Base-by-base conservation (phyloP, 2,888 invertebrate species). In the Azorinus chamasolen region DNA sequence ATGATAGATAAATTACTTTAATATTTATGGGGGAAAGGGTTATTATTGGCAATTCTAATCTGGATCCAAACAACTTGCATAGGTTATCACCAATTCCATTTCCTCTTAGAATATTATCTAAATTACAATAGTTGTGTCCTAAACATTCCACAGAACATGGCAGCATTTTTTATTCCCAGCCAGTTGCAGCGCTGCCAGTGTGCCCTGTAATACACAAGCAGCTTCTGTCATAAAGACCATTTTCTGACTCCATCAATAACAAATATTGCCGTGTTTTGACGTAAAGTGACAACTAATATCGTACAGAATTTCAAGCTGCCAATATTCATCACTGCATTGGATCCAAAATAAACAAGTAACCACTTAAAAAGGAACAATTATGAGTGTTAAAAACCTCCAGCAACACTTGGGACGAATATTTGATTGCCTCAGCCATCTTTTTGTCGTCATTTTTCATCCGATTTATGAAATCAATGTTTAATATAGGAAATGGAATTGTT, bases 391-490 rank as follows among this genome's bases (percentile, higher is more conserved):
- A 80, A 80, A 80, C 77, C 72, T 45, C 70, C 68, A 72, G 75
- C 76, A 70, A 64, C 80, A 73, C 76, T 73, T 77, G 73, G 68
- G 65, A 62, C 43, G 75, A 73, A 77, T 80, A 77, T 77, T 80
- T 80, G 80, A 80, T 80, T 80, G 80, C 64, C 57, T 62, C 41
- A 41, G 63, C 64, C 69, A 65, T 79, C 69, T 69, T 70, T 64
- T 73, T 58, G 69, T 62, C 62, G 70, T 74, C 74, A 53, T 70
- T 79, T 77, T 77, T 80, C 73, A 77, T 80, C 76, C 76, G 76
- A 80, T 80, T 80, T 80, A 80, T 77, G 80, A 80, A 80, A 77
- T 80, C 76, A 73, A 80, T 80, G 80, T 80, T 80, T 77, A 70
- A 80, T 80, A 77, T 62, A 72, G 72, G 79, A 78, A 78, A 78